These are phyloP conservation scores for Laodelphax striatellus DNA, from an alignment of 1,140 invertebrate species.

Conservation along the genomic window DNA sequence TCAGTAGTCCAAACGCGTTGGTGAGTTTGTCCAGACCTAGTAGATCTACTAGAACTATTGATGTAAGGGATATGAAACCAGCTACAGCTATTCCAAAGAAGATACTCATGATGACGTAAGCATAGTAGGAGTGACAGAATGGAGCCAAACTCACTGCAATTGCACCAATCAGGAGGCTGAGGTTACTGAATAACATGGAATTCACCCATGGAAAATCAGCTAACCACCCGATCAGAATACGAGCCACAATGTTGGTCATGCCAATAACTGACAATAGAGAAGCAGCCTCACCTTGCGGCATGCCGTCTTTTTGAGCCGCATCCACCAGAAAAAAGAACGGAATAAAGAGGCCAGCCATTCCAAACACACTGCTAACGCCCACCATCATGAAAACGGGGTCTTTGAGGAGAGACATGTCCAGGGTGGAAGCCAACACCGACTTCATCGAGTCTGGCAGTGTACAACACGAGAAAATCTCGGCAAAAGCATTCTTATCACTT, in stretches of 20 bases:
- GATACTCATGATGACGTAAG: conserved; percentile 72
- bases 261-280: conserved; percentile 90
- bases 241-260: conserved; percentile 85
- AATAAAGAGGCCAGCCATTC: conserved; percentile 87
- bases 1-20: conserved; percentile 91
- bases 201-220: conserved; percentile 79
- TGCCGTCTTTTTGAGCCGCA: conserved; percentile 56
- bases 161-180: conserved; percentile 83
- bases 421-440: conserved; percentile 75
- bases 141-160: conserved; percentile 74
- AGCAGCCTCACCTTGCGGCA: conserved; percentile 62
- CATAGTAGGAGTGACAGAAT: conserved; percentile 62
- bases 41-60: conserved; percentile 93
- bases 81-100: conserved; percentile 95
- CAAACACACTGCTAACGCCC: conserved; percentile 88
- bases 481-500: conserved; percentile 32
- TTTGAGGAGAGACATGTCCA: conserved; percentile 81
- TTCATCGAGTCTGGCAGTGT: conserved; percentile 68
- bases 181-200: conserved; percentile 86
- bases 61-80: conserved; percentile 94
- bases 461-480: conserved; percentile 60
- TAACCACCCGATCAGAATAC: conserved; percentile 75
- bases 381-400: conserved; percentile 88
- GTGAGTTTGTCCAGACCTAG: conserved; percentile 91
- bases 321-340: conserved; percentile 91